Percentiles rank a stretch among this genome's conserved stretches.
These are phyloP conservation scores for Rhabdomys pumilio DNA, from an alignment of 2,797 vertebrate species.

Conservation along the genomic window DNA sequence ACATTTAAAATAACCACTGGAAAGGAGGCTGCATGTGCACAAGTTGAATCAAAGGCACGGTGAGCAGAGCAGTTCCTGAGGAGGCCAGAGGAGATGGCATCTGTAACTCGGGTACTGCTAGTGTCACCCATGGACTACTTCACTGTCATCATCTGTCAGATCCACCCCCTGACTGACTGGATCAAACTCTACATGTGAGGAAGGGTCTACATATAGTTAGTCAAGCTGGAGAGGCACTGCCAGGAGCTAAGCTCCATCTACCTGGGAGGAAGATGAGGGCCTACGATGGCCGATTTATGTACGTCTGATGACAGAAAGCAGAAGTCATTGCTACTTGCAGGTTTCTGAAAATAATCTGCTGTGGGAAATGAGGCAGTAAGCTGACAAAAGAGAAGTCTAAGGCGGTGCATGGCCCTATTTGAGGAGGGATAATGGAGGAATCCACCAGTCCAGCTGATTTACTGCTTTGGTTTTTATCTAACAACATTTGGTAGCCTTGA, in stretches of 20 bases:
- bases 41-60: background rate
- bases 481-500: slow-evolving; percentile 7
- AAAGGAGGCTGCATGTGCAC: background rate
- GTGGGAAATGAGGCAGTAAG: background rate
- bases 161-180: background rate
- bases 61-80: background rate
- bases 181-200: background rate
- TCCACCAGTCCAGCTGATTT: background rate
- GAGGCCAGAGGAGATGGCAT: background rate
- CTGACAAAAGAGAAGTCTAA: slow-evolving; percentile 46
- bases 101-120: background rate
- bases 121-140: background rate
- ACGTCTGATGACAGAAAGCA: slow-evolving; percentile 3
- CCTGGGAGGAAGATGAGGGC: background rate
- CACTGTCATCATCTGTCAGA: background rate
- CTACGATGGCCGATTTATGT: background rate
- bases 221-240: background rate
- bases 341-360: slow-evolving; percentile 13
- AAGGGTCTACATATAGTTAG: background rate
- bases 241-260: background rate
- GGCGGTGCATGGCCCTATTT: background rate
- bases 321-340: background rate
- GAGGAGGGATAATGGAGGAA: background rate
- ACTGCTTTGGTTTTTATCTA: background rate
- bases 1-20: background rate